A percentile compares a stretch with the other conserved stretches of the same genome.
phyloP scores from a whole-genome alignment of 2,888 invertebrate species.

The Sthenelais limicola region DNA sequence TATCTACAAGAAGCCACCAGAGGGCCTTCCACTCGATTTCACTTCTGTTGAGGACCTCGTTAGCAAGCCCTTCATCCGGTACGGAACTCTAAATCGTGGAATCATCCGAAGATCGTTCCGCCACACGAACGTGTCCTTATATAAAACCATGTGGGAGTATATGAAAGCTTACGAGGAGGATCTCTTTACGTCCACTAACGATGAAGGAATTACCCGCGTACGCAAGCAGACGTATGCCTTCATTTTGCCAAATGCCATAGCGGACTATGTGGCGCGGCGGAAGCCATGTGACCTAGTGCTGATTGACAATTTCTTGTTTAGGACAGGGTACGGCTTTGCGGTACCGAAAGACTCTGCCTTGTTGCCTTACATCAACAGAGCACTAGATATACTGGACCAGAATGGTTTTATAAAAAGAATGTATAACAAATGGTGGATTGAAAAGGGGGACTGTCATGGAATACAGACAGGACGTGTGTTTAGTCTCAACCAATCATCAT shows the following conservation, averaged over 20 bases:
- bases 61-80: constrained; percentile 41
- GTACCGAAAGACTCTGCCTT: constrained; percentile 50
- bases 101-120: constrained; percentile 48
- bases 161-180: constrained; percentile 43
- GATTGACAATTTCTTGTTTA: constrained; percentile 47
- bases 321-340: constrained; percentile 48
- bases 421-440: constrained; percentile 48
- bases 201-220: constrained; percentile 49
- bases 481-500: constrained; percentile 39
- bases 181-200: constrained; percentile 50
- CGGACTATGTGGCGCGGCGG: constrained; percentile 48
- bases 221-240: constrained; percentile 48
- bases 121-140: constrained; percentile 46
- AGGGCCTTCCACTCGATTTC: constrained; percentile 16
- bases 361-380: constrained; percentile 46
- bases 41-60: constrained; percentile 44
- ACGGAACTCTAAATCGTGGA: constrained; percentile 50
- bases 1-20: constrained; percentile 42
- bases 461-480: constrained; percentile 47
- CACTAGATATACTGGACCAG: constrained; percentile 35
- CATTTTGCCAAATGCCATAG: constrained; percentile 51
- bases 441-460: constrained; percentile 47
- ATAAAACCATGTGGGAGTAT: constrained; percentile 44
- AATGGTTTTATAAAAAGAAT: constrained; percentile 47
- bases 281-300: constrained; percentile 51